These are phyloP conservation scores for Tiliacea citrago DNA, from an alignment of 2,888 invertebrate genomes.

Conservation along the genomic window DNA sequence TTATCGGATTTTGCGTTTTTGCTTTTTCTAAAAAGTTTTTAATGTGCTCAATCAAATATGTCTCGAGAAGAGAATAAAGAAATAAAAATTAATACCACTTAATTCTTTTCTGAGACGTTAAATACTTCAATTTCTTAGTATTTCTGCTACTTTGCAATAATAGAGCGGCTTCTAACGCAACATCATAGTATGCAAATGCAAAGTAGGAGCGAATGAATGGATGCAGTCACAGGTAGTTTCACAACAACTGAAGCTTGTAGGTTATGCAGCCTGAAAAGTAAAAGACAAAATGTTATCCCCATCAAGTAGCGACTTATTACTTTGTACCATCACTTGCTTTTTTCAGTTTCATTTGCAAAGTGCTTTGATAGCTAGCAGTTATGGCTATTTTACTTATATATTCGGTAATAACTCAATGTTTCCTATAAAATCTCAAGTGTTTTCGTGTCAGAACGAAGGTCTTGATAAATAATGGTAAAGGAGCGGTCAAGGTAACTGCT, in stretches of 20 bases:
- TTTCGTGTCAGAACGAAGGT: slow-evolving; percentile 61
- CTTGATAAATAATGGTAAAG: slow-evolving; percentile 66
- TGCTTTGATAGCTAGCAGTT: slow-evolving; percentile 38
- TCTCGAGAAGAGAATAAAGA: slow-evolving; percentile 2
- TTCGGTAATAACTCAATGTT: slow-evolving; percentile 45
- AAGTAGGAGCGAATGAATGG: slow-evolving; percentile 46
- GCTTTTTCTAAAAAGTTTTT: not conserved
- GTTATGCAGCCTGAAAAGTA: slow-evolving; percentile 35
- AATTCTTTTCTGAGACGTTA: not conserved
- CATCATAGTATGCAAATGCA: slow-evolving; percentile 33
- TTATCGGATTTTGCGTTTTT: not conserved
- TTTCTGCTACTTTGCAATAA: slow-evolving; percentile 14
- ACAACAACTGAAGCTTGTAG: slow-evolving; percentile 51
- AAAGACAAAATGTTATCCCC: slow-evolving; percentile 19
- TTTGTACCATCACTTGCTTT: slow-evolving; percentile 28
- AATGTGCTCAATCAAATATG: not conserved
- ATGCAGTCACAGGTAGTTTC: slow-evolving; percentile 54
- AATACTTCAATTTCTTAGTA: slow-evolving; percentile 4
- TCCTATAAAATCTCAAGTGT: slow-evolving; percentile 64
- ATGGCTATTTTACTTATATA: slow-evolving; percentile 22
- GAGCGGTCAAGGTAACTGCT: slow-evolving; percentile 71
- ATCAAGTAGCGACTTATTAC: slow-evolving; percentile 21
- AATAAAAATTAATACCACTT: not conserved
- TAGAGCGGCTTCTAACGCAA: slow-evolving; percentile 10
- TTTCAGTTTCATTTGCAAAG: slow-evolving; percentile 51